phyloP scores from a whole-genome alignment of 2,113 vertebrate genomes.

The Aix galericulata region DNA sequence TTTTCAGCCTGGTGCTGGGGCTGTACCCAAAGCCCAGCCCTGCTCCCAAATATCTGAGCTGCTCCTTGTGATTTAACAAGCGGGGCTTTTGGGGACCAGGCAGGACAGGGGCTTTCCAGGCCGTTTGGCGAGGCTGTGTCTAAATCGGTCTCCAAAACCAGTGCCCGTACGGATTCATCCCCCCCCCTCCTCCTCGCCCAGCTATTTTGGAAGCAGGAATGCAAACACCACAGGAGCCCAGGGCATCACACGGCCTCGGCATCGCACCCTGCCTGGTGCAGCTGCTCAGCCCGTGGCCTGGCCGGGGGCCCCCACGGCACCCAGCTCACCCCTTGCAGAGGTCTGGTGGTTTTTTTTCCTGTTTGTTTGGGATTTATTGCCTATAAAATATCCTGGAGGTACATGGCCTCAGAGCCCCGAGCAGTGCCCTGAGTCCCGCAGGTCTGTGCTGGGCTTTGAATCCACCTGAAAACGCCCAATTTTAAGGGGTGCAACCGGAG shows the following conservation, averaged over 20 bases:
- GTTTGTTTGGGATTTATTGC: background rate
- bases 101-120: background rate
- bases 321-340: background rate
- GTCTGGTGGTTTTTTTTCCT: accelerated
- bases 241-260: background rate
- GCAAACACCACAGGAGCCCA: background rate
- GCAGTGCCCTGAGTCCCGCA: too few relatives aligned
- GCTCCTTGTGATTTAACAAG: background rate
- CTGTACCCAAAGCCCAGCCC: background rate
- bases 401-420: too few relatives aligned
- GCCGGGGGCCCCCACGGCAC: background rate
- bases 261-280: background rate
- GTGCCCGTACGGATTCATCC: background rate
- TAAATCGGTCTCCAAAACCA: background rate
- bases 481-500: background rate
- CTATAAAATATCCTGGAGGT: background rate
- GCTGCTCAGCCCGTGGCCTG: background rate
- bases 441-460: background rate
- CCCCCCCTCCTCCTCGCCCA: background rate
- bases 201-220: background rate
- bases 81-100: too few relatives aligned
- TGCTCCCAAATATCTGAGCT: background rate
- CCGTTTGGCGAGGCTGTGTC: background rate
- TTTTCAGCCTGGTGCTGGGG: background rate
- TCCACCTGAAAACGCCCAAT: background rate